Percentiles rank a stretch among this genome's conserved stretches.
phyloP scores from a whole-genome alignment of 2,888 invertebrate genomes.

The Julus scandinavius region DNA sequence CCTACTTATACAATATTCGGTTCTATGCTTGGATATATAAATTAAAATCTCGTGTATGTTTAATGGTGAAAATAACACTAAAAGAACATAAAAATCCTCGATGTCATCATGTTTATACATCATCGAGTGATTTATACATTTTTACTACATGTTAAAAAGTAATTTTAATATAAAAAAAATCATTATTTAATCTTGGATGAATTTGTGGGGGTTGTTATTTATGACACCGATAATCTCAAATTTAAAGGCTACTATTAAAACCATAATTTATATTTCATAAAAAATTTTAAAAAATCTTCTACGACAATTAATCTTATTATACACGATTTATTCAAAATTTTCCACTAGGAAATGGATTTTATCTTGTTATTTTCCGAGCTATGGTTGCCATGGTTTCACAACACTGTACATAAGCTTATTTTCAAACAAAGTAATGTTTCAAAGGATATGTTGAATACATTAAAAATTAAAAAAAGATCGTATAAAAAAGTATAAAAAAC shows the following conservation, averaged over 20 bases:
- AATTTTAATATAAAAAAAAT: neutral
- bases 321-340: neutral
- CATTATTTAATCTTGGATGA: neutral
- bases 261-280: neutral
- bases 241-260: neutral
- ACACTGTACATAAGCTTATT: neutral
- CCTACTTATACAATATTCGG: neutral
- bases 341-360: neutral
- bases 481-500: no score
- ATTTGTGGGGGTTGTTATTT: neutral
- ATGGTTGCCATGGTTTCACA: neutral
- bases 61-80: neutral
- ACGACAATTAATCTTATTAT: slow-evolving; percentile 7
- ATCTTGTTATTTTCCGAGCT: neutral
- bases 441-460: neutral
- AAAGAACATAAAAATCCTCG: neutral
- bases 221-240: neutral
- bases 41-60: neutral
- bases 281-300: neutral
- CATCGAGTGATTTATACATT: neutral
- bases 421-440: neutral
- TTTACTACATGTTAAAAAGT: neutral
- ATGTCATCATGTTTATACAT: neutral
- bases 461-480: no score
- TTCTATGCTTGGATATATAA: neutral